Evolutionary conservation across 2,113 vertebrate species (phyloP).

Genomic region (Panthera leo): DNA sequence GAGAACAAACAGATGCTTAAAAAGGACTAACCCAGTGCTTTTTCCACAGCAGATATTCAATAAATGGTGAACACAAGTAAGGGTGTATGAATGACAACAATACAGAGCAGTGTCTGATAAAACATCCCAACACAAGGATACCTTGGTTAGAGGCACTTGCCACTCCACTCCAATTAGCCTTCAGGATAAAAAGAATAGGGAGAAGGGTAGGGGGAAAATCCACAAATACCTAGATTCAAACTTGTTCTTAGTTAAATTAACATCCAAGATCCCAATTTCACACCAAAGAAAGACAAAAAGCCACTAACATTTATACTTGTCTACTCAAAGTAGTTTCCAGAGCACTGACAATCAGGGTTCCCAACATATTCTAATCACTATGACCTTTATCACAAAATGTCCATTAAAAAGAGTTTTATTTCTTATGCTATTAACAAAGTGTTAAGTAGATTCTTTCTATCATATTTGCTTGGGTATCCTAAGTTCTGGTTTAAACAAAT

Average conservation of each 20-base stretch:
- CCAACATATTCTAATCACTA: background rate
- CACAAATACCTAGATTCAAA: slow-evolving; percentile 37
- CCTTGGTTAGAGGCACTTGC: background rate
- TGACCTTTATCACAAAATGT: background rate
- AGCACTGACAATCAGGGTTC: slow-evolving; percentile 3
- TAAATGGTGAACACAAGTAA: background rate
- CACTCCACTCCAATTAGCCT: background rate
- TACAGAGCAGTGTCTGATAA: background rate
- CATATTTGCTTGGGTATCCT: slow-evolving; percentile 20
- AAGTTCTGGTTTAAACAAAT: slow-evolving; percentile 62
- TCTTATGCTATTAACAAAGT: slow-evolving; percentile 34
- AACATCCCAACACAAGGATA: background rate
- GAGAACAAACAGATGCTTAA: slow-evolving; percentile 7
- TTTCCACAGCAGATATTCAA: background rate
- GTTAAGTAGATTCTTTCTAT: slow-evolving; percentile 28
- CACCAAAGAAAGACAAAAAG: slow-evolving; percentile 46
- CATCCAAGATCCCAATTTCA: background rate
- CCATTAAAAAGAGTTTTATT: background rate
- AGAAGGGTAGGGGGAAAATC: background rate
- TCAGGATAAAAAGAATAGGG: background rate
- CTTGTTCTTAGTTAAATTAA: slow-evolving; percentile 14
- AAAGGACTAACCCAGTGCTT: background rate
- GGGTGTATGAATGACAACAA: background rate
- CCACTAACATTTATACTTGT: background rate
- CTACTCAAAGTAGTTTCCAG: slow-evolving; percentile 43